phyloP scores from a whole-genome alignment of 1,140 invertebrate species.

The Rhizoglyphus robini region DNA sequence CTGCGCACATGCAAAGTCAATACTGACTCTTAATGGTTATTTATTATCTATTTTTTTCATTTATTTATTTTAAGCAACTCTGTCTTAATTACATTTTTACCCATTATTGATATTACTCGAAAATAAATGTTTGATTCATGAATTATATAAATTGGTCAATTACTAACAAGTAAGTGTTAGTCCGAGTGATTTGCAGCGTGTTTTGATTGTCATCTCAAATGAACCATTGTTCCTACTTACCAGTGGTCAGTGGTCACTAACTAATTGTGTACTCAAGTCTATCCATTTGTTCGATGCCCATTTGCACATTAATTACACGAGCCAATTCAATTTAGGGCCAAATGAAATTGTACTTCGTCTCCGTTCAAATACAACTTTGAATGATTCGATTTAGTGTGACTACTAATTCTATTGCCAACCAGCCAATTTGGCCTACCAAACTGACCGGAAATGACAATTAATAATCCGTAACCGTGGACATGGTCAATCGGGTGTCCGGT shows the following conservation, averaged over 20 bases:
- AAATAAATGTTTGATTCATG: not conserved
- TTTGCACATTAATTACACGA: not conserved
- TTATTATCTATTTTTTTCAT: not conserved
- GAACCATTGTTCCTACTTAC: not conserved
- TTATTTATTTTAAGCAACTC: not conserved
- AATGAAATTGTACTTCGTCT: not conserved
- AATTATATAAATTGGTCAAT: not conserved
- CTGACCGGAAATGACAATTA: slow-evolving; percentile 18
- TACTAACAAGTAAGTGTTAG: not conserved
- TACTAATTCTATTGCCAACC: not conserved
- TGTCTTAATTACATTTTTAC: not conserved
- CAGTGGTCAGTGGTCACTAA: not conserved
- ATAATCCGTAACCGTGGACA: slow-evolving; percentile 12
- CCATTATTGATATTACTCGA: not conserved
- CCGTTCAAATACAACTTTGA: not conserved
- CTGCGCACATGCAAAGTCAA: not conserved
- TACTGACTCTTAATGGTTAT: not conserved
- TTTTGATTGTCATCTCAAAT: not conserved
- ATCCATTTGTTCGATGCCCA: not conserved
- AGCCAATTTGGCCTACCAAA: not conserved
- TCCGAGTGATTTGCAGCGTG: not conserved
- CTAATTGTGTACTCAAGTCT: not conserved
- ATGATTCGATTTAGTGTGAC: not conserved
- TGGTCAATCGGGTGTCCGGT: not conserved
- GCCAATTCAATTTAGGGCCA: slow-evolving; percentile 5